Evolutionary conservation across 2,113 vertebrate species (phyloP).

Genomic region (Acanthisitta chloris): DNA sequence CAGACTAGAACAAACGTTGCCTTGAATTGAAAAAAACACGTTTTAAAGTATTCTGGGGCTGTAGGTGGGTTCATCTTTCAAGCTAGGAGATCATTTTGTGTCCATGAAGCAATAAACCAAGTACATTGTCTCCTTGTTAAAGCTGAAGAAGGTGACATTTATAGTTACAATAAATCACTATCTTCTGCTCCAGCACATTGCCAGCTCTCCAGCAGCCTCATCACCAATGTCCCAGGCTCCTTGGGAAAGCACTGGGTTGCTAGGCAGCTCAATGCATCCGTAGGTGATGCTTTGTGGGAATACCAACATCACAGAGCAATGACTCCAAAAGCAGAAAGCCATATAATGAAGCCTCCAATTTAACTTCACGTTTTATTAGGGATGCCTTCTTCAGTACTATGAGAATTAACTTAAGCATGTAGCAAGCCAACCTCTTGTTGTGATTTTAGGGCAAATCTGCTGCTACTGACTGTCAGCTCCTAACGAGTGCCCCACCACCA

Average conservation of each 20-base stretch:
- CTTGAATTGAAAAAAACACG: neutral
- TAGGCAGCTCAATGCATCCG: neutral
- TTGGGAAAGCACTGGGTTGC: neutral
- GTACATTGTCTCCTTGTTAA: neutral
- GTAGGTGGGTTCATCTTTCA: neutral
- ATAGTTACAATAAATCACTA: conserved; percentile 9
- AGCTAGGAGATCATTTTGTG: neutral
- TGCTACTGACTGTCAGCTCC: neutral
- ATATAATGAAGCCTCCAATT: neutral
- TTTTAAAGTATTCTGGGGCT: neutral
- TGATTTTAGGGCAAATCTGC: neutral
- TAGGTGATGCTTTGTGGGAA: neutral
- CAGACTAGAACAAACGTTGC: neutral
- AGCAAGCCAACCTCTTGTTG: neutral
- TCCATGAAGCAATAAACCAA: neutral
- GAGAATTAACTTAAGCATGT: neutral
- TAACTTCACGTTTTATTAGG: neutral
- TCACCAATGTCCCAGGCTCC: neutral
- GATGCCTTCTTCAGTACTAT: neutral
- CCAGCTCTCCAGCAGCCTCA: neutral
- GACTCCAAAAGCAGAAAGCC: neutral
- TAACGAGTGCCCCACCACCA: neutral
- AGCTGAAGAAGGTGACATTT: neutral
- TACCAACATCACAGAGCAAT: neutral
- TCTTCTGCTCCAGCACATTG: conserved; percentile 8